phyloP scores from a whole-genome alignment of 2,797 vertebrate species.

The Protosalanx chinensis region DNA sequence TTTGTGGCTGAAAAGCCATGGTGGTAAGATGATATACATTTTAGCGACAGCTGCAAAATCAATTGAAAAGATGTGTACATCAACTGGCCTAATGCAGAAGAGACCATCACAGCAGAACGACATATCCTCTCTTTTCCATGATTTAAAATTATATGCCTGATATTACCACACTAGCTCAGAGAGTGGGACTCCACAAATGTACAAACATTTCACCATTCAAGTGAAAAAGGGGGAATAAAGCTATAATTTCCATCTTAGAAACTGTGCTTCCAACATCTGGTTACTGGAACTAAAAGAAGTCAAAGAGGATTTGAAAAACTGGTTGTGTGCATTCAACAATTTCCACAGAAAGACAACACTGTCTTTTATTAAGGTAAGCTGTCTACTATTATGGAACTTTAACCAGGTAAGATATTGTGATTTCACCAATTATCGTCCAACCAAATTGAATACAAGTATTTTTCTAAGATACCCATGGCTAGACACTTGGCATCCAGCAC shows the following conservation, averaged over 20 bases:
- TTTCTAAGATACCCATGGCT: conserved; percentile 24
- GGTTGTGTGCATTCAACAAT: conserved; percentile 47
- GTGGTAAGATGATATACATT: conserved; percentile 23
- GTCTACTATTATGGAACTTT: conserved; percentile 32
- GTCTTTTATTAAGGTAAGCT: conserved; percentile 15
- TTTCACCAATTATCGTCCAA: not conserved
- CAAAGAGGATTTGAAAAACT: conserved; percentile 3
- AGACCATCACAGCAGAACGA: conserved; percentile 25
- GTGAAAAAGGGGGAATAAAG: conserved; percentile 14
- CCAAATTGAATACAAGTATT: not conserved
- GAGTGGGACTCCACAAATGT: conserved; percentile 30
- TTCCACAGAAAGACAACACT: conserved; percentile 55
- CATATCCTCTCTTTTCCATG: conserved; percentile 23
- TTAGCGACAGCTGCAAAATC: conserved; percentile 21
- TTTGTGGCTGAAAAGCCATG: conserved; percentile 37
- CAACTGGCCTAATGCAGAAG: not conserved
- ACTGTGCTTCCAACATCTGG: conserved; percentile 21
- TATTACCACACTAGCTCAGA: conserved; percentile 22
- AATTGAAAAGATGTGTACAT: conserved; percentile 17
- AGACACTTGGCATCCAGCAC: conserved; percentile 38
- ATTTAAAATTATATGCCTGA: conserved; percentile 15
- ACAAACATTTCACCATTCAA: conserved; percentile 29
- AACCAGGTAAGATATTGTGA: conserved; percentile 28
- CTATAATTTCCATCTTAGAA: conserved; percentile 47
- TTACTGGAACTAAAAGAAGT: not conserved